A percentile compares a stretch with the other conserved stretches of the same genome.
Conservation (phyloP, 2,113 vertebrate species). For the Cnemophilus loriae region DNA sequence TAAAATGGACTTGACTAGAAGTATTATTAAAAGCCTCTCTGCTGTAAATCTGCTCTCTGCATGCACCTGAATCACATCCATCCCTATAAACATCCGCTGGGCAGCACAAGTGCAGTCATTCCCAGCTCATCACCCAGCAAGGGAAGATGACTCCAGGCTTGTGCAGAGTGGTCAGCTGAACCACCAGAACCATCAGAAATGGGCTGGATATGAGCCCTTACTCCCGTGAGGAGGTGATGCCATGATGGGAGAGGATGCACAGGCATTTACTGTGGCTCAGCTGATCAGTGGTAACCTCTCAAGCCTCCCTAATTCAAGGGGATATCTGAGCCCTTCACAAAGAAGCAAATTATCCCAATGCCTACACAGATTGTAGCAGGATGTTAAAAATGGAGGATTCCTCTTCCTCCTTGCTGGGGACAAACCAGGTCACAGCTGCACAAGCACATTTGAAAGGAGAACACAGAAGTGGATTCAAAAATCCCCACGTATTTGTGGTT, state of each 20-base stretch:
- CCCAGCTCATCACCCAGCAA: neutral
- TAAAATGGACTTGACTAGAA: neutral
- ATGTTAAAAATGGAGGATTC: neutral
- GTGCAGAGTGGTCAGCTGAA: neutral
- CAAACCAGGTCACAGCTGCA: neutral
- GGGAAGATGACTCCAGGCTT: neutral
- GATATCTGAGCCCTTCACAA: neutral
- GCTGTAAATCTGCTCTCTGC: neutral
- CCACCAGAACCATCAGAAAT: neutral
- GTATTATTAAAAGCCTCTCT: neutral
- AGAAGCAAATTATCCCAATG: neutral
- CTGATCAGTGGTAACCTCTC: accelerated
- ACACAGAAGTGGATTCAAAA: neutral
- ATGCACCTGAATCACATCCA: neutral
- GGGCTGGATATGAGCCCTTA: neutral
- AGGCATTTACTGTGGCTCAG: neutral
- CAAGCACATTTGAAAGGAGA: neutral
- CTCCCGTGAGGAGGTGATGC: accelerated
- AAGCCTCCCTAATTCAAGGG: neutral
- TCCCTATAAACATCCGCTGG: neutral
- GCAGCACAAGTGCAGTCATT: neutral
- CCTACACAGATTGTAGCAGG: neutral
- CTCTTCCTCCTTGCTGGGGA: neutral
- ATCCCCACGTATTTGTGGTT: neutral
- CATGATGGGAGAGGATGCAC: neutral